phyloP scores from a whole-genome alignment of 2,888 invertebrate species.

The Stenurella melanura region DNA sequence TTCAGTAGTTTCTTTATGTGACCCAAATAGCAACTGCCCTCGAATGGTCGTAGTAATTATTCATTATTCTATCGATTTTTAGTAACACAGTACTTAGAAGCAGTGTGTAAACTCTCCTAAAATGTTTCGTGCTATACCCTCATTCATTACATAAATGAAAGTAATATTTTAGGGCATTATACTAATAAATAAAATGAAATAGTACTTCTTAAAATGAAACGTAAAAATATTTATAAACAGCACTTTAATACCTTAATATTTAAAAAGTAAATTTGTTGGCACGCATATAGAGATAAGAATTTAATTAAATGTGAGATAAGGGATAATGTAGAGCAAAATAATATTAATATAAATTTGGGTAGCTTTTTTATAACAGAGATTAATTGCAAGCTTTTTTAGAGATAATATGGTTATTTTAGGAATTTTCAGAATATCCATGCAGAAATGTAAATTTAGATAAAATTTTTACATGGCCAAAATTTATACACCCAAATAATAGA shows the following conservation, averaged over 20 bases:
- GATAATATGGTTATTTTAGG: not conserved
- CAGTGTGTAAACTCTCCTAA: slow-evolving; percentile 25
- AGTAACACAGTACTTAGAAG: slow-evolving; percentile 11
- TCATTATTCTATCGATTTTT: slow-evolving; percentile 25
- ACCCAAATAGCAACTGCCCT: not conserved
- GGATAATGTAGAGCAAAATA: not conserved
- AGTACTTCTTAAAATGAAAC: slow-evolving; percentile 30
- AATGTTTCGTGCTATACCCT: slow-evolving; percentile 25
- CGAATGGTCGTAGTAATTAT: not conserved
- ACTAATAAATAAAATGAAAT: slow-evolving; percentile 39
- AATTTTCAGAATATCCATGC: not conserved
- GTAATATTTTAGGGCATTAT: slow-evolving; percentile 40
- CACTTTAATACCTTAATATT: slow-evolving; percentile 24
- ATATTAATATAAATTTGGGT: slow-evolving; percentile 28
- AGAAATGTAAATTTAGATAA: slow-evolving; percentile 9
- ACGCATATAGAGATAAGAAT: slow-evolving; percentile 34
- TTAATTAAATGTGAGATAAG: slow-evolving; percentile 25
- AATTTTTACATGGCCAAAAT: not conserved
- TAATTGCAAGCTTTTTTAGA: not conserved
- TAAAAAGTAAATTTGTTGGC: slow-evolving; percentile 24
- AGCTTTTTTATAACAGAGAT: slow-evolving; percentile 17
- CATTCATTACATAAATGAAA: slow-evolving; percentile 36
- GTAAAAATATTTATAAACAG: slow-evolving; percentile 41
- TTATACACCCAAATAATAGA: not conserved
- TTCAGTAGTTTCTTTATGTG: not conserved